Base-by-base conservation (phyloP, 2,888 invertebrate species). In the Stenoptilia bipunctidactyla region DNA sequence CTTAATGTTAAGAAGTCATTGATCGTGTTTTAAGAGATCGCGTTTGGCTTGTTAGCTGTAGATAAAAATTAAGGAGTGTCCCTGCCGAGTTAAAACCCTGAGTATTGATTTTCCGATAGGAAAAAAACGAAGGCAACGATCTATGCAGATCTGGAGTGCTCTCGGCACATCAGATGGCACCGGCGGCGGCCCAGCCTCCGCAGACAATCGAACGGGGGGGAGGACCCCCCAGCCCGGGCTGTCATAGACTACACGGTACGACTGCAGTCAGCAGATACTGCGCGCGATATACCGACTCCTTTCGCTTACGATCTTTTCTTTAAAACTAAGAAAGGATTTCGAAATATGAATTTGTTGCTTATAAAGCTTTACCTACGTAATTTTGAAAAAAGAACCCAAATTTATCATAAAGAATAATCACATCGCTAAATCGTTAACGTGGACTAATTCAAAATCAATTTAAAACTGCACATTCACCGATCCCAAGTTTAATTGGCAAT, bases 141-240 rank as follows among this genome's bases (percentile, higher is more conserved):
- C 82, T 82, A 83, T 83, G 83, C 83, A 83, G 83, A 83, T 83
- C 83, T 83, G 80, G 75, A 82, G 83, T 79, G 80, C 80, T 82
- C 82, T 82, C 82, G 75, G 80, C 79, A 83, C 82, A 80, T 82
- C 82, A 82, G 83, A 82, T 83, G 82, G 82, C 83, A 83, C 83
- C 79, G 80, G 72, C 13, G 71, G 79, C n/a, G n/a, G n/a, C n/a
- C 71, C 74, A 75, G 75, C 77, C 79, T 79, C 76, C 80, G 79
- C 82, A 84, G 83, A 85, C 85, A 85, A 85, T 83, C 83, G 83
- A 82, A 85, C 61, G 69, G 76, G 74, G 69, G 69, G 56, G 20
- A n/a, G n/a, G n/a, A 38, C 47, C 59, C 64, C 66, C 70, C 49
- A n/a, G 71, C 70, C 62, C 66, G 56, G 62, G 76, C 72, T 58